Evolutionary conservation across 2,113 vertebrate genomes (phyloP).

Genomic region (Ranitomeya variabilis): DNA sequence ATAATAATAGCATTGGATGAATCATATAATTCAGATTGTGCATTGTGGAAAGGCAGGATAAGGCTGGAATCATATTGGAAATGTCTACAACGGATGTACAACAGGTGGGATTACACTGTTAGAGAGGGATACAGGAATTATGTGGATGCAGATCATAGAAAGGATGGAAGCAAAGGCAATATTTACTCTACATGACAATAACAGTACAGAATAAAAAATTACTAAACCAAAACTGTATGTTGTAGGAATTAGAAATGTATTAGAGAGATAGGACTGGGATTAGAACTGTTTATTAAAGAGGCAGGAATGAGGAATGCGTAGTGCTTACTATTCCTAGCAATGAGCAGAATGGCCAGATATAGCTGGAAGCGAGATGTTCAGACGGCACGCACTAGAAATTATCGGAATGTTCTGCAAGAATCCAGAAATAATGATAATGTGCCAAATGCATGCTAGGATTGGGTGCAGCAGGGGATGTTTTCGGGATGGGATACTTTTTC

Average conservation of each 20-base stretch:
- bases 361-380: background rate
- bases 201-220: background rate
- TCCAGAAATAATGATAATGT: constrained; percentile 26
- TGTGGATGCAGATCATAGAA: background rate
- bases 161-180: background rate
- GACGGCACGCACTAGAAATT: background rate
- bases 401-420: background rate
- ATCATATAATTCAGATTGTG: background rate
- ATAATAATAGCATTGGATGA: background rate
- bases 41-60: background rate
- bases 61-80: background rate
- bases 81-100: background rate
- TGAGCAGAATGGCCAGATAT: background rate
- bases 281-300: constrained; percentile 12
- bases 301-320: background rate
- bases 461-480: background rate
- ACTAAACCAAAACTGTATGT: constrained; percentile 2
- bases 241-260: background rate
- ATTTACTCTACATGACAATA: background rate
- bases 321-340: constrained; percentile 18
- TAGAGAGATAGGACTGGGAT: background rate
- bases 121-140: background rate
- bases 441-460: background rate
- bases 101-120: background rate
- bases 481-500: background rate